Base-by-base conservation (phyloP, 2,113 vertebrate species). In the Centropus unirufus region DNA sequence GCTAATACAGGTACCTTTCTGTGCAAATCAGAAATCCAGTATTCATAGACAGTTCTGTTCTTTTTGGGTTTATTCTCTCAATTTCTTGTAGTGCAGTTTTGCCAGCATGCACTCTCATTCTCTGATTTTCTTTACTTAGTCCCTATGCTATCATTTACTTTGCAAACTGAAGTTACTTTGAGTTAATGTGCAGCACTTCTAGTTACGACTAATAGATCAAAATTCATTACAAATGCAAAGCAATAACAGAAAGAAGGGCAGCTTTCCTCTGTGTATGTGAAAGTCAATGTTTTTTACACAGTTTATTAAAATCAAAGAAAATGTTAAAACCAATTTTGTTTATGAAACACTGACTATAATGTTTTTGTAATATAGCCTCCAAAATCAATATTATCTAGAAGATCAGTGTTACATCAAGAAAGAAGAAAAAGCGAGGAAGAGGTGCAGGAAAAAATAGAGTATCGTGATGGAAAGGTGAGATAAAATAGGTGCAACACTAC, bases 401-500 rank as follows among this genome's bases (percentile, higher is more conserved):
- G 54, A 26, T 54, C 89, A 68, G 44, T 27, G 1, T 51, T 87
- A 51, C 54, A 73, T 58, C 44, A 51, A 75, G 54, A 88, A 90
- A 90, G 61, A 70, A 89, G 83, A 72, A 91, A 61, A 21, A 73
- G 39, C 74, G 64, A 94, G 39, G 87, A 95, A 73, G 68, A 93
- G 32, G 67, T 98, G 15, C 82, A 79, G 66, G 95, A 98, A 91
- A 97, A 98, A 96, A 97, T 78, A 75, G 80, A 96, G 30, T 96
- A 96, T 87, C 54, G 10, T 87, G 97, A 98, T 94, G 96, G 97
- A 88, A 98, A 98, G 93, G 97, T 97, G 92, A 96, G 81, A 47
- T 20, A 85, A 83, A 90, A 77, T 8, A 76, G 8, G 10, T 67
- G 32, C 30, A 47, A 77, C 81, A n/a, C n/a, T 47, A 59, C 27